Percentiles rank a stretch among this genome's conserved stretches.
Evolutionary conservation across 2,113 vertebrate genomes (phyloP).

Genomic region (Ceuthmochares aereus): DNA sequence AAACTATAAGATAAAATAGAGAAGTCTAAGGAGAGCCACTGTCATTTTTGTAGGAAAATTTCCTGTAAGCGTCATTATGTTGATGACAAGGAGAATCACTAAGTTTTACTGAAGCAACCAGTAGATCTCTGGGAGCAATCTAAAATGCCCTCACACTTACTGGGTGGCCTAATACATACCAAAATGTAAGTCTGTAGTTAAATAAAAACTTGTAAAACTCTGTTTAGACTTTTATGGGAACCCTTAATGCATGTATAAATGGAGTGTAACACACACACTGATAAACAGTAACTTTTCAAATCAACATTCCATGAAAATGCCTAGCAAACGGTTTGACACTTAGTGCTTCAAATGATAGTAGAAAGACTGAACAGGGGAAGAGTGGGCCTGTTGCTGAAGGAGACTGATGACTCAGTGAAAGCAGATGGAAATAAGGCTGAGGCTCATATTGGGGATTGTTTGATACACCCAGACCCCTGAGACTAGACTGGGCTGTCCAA

Average conservation of each 20-base stretch:
- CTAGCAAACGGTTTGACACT: neutral
- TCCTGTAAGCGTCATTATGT: neutral
- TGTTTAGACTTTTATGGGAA: neutral
- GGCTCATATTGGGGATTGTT: neutral
- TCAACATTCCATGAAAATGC: neutral
- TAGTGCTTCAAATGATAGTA: neutral
- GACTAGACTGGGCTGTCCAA: neutral
- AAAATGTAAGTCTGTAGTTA: slow-evolving; percentile 18
- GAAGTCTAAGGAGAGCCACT: neutral
- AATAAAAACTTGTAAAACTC: slow-evolving; percentile 18
- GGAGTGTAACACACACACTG: neutral
- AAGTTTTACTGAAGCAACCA: neutral
- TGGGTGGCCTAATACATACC: slow-evolving; percentile 13
- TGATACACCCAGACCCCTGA: neutral
- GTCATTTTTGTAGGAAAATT: neutral
- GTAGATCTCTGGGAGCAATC: neutral
- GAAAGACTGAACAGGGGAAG: neutral
- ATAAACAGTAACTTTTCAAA: neutral
- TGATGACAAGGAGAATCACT: neutral
- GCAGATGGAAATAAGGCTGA: neutral
- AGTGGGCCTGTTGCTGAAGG: neutral
- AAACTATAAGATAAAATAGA: neutral
- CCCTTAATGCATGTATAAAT: neutral
- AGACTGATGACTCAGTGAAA: neutral
- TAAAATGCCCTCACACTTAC: slow-evolving; percentile 1